Evolutionary conservation across 2,888 invertebrate genomes (phyloP).

Genomic region (Drosophila paucipuncta): DNA sequence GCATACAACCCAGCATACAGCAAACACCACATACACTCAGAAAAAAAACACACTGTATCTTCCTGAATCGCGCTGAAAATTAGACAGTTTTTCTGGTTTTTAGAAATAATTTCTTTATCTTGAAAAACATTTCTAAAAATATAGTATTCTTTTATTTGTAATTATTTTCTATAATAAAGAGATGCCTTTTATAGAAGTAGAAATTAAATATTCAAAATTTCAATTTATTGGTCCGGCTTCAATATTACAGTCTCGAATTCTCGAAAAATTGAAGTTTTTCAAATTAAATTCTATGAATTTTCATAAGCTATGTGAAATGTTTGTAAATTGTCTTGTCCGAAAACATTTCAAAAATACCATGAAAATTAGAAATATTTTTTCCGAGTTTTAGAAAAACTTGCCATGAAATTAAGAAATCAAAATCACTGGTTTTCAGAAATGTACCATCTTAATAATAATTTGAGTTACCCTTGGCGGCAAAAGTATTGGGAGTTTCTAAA

Average conservation of each 20-base stretch:
- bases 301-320: too few species aligned
- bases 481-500: background rate
- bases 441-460: background rate
- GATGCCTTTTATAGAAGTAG: background rate
- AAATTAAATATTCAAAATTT: background rate
- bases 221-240: background rate
- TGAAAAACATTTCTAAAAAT: background rate
- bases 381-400: background rate
- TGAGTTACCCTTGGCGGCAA: background rate
- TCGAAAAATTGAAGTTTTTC: background rate
- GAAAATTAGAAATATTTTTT: background rate
- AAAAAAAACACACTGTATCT: background rate
- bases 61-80: background rate
- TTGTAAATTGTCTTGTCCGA: background rate
- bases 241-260: background rate
- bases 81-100: background rate
- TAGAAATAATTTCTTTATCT: too few species aligned
- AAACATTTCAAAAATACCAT: background rate
- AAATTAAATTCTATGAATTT: too few species aligned
- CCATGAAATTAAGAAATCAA: too few species aligned
- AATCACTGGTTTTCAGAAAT: background rate
- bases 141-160: background rate
- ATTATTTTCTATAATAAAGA: background rate
- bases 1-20: slow-evolving; percentile 14
- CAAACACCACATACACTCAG: background rate